A percentile compares a stretch with the other conserved stretches of the same genome.
phyloP scores from a whole-genome alignment of 2,113 vertebrate species.

The Tursiops truncatus region DNA sequence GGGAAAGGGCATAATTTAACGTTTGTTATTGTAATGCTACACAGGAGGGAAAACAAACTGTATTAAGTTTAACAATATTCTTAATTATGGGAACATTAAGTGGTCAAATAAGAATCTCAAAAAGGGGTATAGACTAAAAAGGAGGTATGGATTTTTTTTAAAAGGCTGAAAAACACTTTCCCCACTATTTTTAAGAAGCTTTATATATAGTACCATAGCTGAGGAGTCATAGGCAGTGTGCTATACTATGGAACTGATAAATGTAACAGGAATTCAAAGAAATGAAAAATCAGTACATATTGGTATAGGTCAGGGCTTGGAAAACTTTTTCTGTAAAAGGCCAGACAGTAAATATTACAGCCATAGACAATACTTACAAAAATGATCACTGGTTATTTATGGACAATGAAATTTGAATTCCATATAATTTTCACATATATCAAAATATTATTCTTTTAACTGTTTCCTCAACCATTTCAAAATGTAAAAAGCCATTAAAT shows the following conservation, averaged over 20 bases:
- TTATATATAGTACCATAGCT: neutral
- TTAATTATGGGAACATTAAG: neutral
- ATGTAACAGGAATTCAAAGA: slow-evolving; percentile 37
- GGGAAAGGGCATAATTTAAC: neutral
- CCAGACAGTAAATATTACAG: neutral
- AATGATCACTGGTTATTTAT: neutral
- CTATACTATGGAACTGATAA: neutral
- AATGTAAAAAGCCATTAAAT: slow-evolving; percentile 1
- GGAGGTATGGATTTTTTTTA: neutral
- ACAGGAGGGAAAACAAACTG: slow-evolving; percentile 2
- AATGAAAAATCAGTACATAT: neutral
- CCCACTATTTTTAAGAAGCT: neutral
- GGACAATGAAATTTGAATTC: slow-evolving; percentile 27
- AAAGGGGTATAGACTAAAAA: neutral
- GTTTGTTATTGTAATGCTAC: neutral
- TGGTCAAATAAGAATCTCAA: neutral
- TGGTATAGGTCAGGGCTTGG: neutral
- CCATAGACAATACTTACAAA: neutral
- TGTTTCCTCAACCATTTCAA: slow-evolving; percentile 10
- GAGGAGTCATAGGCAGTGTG: neutral
- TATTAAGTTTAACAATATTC: neutral
- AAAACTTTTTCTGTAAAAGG: slow-evolving; percentile 19
- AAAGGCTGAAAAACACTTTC: neutral
- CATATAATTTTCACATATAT: neutral
- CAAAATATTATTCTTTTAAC: slow-evolving; percentile 12